Evolutionary conservation across 2,113 vertebrate species (phyloP), one percentile per base, ranked within the genome.

Genomic region (Aspidoscelis tigris): DNA sequence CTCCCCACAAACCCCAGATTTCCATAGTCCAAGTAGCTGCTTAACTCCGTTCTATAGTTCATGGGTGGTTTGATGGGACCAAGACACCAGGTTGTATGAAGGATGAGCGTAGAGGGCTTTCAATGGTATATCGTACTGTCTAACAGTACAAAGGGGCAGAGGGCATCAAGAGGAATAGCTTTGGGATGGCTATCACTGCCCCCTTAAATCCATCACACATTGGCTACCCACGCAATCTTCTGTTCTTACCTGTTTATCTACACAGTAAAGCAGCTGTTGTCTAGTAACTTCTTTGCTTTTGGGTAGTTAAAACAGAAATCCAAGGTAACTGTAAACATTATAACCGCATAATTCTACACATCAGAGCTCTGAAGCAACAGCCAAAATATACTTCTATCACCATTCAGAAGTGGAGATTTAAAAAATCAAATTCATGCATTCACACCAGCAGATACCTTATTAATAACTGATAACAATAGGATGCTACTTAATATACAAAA

Each of bases 401-500:
- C 21, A 71, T 53, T 43, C 14, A 7, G 80, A 20, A 24, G 85
- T 44, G 43, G 5, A 61, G 72, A 53, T n/a, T 22, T 89, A 43
- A 47, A 77, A 80, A 86, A 76, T 65, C 2, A 1, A 2, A 84
- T 2, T 43, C 2, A 0, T 0, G 8, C 9, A 2, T 81, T 2
- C 1, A 87, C 22, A 2, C 16, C 6, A 86, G 86, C 84, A 2
- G 74, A 82, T 7, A 10, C 2, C 55, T 41, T 8, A 86, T 18
- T 41, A 2, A 39, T 76, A 85, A 58, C 33, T 55, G 47, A 71
- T 70, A 71, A 33, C 8, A 7, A 68, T 3, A 84, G 86, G 88
- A 78, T 9, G 74, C 21, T 44, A 80, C 66, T 14, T 3, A 21
- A 86, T 18, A 81, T 80, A 83, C 75, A 65, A 84, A 84, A 72